These are phyloP conservation scores for Lordiphosa andalusiaca DNA, from an alignment of 2,888 invertebrate genomes.

Conservation along the genomic window DNA sequence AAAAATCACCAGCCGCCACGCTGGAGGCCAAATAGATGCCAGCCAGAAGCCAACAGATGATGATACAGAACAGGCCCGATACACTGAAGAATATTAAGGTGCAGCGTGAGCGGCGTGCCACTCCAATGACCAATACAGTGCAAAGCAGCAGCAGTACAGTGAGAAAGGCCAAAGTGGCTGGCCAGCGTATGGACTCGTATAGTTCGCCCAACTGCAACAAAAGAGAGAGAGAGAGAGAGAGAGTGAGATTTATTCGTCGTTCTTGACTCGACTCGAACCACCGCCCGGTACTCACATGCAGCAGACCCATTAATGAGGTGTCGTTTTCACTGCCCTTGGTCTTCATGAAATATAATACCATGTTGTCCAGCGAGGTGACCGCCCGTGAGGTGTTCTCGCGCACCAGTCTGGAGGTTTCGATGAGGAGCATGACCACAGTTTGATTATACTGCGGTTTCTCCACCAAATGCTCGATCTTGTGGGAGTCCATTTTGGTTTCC, in stretches of 20 bases:
- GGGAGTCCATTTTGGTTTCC: slow-evolving; percentile 85
- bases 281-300: slow-evolving; percentile 67
- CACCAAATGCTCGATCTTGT: slow-evolving; percentile 87
- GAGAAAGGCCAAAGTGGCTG: slow-evolving; percentile 80
- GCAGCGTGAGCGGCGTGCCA: slow-evolving; percentile 85
- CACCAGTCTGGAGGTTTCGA: slow-evolving; percentile 86
- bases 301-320: slow-evolving; percentile 78
- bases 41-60: slow-evolving; percentile 90
- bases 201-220: slow-evolving; percentile 76
- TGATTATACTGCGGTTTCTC: slow-evolving; percentile 90
- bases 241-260: slow-evolving; percentile 4
- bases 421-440: slow-evolving; percentile 86
- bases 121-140: slow-evolving; percentile 80
- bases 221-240: neutral
- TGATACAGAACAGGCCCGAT: slow-evolving; percentile 84
- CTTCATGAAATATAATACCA: slow-evolving; percentile 80
- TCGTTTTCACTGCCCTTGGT: slow-evolving; percentile 79
- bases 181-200: slow-evolving; percentile 80
- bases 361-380: slow-evolving; percentile 81
- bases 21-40: slow-evolving; percentile 92
- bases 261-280: too few species aligned
- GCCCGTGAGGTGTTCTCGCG: slow-evolving; percentile 88
- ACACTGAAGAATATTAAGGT: slow-evolving; percentile 94
- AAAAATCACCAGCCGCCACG: slow-evolving; percentile 92
- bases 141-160: slow-evolving; percentile 79